phyloP scores from a whole-genome alignment of 2,113 vertebrate genomes.

The Lathamus discolor region DNA sequence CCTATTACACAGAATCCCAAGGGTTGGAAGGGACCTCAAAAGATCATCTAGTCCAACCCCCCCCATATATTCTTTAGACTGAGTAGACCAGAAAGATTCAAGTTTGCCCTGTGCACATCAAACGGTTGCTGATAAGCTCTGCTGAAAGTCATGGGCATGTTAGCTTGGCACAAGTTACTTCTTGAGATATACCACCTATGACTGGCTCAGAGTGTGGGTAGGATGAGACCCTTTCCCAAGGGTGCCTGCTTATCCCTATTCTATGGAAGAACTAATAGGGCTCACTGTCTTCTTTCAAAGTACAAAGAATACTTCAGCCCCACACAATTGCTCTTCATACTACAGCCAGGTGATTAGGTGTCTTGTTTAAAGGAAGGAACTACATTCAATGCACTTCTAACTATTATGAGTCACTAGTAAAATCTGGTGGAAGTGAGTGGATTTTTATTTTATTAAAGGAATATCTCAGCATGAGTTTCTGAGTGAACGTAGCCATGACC shows the following conservation, averaged over 20 bases:
- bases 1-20: too few relatives aligned
- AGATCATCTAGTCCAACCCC: too few relatives aligned
- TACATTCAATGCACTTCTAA: not conserved
- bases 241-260: not conserved
- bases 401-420: not conserved
- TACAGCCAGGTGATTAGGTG: not conserved
- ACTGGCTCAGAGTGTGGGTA: fast-evolving
- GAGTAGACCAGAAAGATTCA: not conserved
- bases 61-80: not conserved
- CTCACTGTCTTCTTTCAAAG: not conserved
- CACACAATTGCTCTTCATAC: not conserved
- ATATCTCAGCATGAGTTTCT: not conserved
- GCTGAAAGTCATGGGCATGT: not conserved
- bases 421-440: not conserved
- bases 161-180: not conserved
- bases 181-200: not conserved
- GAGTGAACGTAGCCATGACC: not conserved
- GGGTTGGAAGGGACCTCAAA: too few relatives aligned
- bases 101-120: not conserved
- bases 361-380: not conserved
- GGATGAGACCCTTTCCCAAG: not conserved
- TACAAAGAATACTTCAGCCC: not conserved
- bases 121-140: not conserved
- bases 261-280: not conserved
- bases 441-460: not conserved